Evolutionary conservation across 2,888 invertebrate genomes (phyloP).

Genomic region (Julus scanicus): DNA sequence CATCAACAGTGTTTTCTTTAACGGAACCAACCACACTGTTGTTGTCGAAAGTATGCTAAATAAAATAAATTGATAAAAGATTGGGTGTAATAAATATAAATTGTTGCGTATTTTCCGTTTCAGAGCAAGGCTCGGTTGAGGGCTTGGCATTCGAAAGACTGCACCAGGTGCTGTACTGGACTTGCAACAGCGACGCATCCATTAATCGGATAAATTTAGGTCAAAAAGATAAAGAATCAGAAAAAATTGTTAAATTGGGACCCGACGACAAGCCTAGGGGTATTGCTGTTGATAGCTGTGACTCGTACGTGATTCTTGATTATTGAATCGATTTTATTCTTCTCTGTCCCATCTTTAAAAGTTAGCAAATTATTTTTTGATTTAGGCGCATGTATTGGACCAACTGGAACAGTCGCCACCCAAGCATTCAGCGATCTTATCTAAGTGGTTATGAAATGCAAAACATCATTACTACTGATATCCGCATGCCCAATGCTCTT

Average conservation of each 20-base stretch:
- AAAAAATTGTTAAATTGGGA: slow-evolving; percentile 73
- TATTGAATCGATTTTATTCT: neutral
- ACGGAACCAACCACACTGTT: slow-evolving; percentile 78
- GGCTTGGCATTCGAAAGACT: slow-evolving; percentile 82
- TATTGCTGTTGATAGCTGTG: slow-evolving; percentile 85
- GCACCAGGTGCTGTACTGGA: slow-evolving; percentile 83
- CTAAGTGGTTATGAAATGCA: slow-evolving; percentile 76
- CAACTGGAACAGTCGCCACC: slow-evolving; percentile 85
- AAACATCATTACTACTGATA: slow-evolving; percentile 79
- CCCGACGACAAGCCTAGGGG: slow-evolving; percentile 83
- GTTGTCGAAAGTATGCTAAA: slow-evolving; percentile 73
- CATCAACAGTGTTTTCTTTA: slow-evolving; percentile 83
- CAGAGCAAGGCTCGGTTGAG: slow-evolving; percentile 86
- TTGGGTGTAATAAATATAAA: neutral
- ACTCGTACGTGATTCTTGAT: slow-evolving; percentile 66
- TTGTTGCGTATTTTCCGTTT: neutral
- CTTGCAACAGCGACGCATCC: slow-evolving; percentile 81
- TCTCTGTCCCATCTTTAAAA: neutral
- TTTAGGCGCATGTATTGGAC: slow-evolving; percentile 83
- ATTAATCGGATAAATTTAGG: slow-evolving; percentile 73
- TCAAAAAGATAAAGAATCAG: slow-evolving; percentile 64
- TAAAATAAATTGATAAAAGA: neutral
- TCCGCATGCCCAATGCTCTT: slow-evolving; percentile 87
- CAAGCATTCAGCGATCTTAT: slow-evolving; percentile 82
- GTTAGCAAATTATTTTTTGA: neutral